phyloP scores from a whole-genome alignment of 2,797 vertebrate genomes.

The Dendrocincla tyrannina region DNA sequence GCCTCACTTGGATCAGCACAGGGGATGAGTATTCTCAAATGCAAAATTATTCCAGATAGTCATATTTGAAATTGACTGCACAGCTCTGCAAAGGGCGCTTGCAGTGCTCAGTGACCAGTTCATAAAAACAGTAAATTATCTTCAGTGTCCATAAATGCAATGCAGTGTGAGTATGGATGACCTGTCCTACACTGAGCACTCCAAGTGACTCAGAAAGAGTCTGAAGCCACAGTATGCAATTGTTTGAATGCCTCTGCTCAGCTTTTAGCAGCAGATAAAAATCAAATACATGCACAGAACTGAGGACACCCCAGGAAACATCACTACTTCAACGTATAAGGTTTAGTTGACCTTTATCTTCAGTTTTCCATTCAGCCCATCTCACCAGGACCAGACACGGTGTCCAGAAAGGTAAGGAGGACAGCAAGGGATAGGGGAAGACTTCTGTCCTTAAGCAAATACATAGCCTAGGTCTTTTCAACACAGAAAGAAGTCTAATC shows the following conservation, averaged over 20 bases:
- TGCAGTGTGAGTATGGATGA: rapidly evolving
- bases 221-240: not conserved
- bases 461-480: not conserved
- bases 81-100: not conserved
- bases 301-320: not conserved
- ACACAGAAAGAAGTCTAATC: not conserved
- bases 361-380: not conserved
- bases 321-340: not conserved
- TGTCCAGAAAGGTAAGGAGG: not conserved
- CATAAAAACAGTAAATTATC: not conserved
- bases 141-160: not conserved
- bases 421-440: not conserved
- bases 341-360: not conserved
- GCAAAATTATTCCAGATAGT: not conserved
- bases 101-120: not conserved
- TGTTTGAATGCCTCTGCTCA: not conserved
- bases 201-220: not conserved
- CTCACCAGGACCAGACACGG: not conserved
- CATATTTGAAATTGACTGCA: not conserved
- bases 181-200: not conserved
- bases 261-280: not conserved
- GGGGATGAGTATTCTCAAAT: not conserved
- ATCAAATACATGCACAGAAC: not conserved
- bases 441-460: not conserved
- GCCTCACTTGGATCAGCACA: not conserved